phyloP scores from a whole-genome alignment of 2,888 invertebrate species.

The Alsophila aescularia region DNA sequence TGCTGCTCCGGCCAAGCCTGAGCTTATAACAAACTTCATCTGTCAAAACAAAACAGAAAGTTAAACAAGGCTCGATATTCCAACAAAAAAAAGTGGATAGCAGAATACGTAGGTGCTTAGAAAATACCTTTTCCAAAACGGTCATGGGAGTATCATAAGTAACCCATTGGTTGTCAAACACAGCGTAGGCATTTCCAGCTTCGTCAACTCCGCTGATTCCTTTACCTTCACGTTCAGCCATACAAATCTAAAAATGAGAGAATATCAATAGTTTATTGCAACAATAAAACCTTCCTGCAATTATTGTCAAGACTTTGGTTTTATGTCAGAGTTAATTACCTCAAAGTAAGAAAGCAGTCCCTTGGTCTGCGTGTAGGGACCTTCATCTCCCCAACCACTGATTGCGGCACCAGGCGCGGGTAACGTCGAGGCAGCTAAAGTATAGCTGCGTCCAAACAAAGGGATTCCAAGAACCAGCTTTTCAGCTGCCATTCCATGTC shows the following conservation, averaged over 20 bases:
- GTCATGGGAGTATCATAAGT: constrained; percentile 90
- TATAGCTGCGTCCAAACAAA: constrained; percentile 89
- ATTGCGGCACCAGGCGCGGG: constrained; percentile 85
- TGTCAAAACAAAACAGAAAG: constrained; percentile 52
- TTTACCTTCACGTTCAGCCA: constrained; percentile 82
- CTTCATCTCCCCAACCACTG: constrained; percentile 86
- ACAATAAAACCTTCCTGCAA: background rate
- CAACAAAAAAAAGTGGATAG: background rate
- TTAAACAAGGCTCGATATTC: background rate
- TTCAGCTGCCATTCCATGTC: constrained; percentile 86
- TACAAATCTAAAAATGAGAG: constrained; percentile 74
- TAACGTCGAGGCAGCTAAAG: constrained; percentile 81
- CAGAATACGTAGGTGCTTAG: too few species aligned
- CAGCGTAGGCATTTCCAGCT: constrained; percentile 87
- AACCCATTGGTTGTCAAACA: constrained; percentile 91
- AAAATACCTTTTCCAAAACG: constrained; percentile 85
- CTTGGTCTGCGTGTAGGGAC: constrained; percentile 87
- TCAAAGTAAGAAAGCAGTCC: constrained; percentile 90
- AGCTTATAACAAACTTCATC: constrained; percentile 86
- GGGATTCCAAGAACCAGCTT: constrained; percentile 90
- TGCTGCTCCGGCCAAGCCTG: constrained; percentile 88
- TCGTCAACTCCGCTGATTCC: constrained; percentile 84
- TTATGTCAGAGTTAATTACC: constrained; percentile 59
- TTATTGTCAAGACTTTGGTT: background rate
- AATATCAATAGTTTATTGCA: background rate